Base-by-base conservation (phyloP, 2,888 invertebrate genomes). In the Drosophila falleni region DNA sequence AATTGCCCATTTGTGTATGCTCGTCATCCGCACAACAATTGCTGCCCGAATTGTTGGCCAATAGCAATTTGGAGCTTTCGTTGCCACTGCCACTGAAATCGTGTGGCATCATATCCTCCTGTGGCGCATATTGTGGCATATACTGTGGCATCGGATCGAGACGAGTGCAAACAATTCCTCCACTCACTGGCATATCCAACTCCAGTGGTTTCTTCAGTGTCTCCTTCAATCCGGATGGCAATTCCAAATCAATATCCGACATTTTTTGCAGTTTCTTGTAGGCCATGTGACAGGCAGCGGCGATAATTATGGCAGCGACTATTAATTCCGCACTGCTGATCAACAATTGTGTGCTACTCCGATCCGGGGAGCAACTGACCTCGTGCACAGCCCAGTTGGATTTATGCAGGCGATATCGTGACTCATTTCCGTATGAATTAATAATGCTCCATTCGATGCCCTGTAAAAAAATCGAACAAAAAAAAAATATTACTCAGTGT, bases 241-340 rank as follows among this genome's bases (percentile, higher is more conserved):
- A 70, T 11, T 81, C 87, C 29, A 90, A 76, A 11, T 84, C 77
- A 58, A 92, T 92, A 51, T 92, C 89, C 0, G 91, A 89, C 92
- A 92, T 92, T 74, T 89, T 89, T 35, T 81, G 82, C 41, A 83
- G 87, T 63, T 92, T 91, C 11, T 89, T 83, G 33, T 88, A 89
- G 5, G 64, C 73, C 35, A 81, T 66, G 33, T 91, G 83, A n/a
- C 78, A 60, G 2, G 80, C 68, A 0, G 76, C 64, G 49, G 80
- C 64, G 1, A 81, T 15, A 11, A 78, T 54, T 1, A 77, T 23
- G 1, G 79, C 26, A 0, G 71, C 66, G 10, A 74, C 37, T 3
- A 62, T 35, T 26, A 63, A 65, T 53, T 84, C 80, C 1, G 74
- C 8, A 10, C 35, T 60, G 35, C 50, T 69, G 0, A 72, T 3